Base-by-base conservation (phyloP, 2,888 invertebrate genomes). In the Eupelmus urozonus region DNA sequence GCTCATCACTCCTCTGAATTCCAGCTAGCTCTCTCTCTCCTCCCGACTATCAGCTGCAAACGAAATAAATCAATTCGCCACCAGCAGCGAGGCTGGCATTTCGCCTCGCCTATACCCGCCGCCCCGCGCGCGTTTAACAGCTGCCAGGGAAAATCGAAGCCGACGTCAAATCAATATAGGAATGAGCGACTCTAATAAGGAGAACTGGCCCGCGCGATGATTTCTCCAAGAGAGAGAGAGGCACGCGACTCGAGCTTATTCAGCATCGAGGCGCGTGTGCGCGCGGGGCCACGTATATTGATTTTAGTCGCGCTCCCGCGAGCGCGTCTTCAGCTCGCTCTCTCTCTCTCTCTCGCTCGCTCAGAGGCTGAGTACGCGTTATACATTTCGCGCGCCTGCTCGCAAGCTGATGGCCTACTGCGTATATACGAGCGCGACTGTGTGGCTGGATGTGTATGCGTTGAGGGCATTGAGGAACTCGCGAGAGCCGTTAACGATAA, bases 281-380 rank as follows among this genome's bases (percentile, higher is more conserved):
- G 2, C 45, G 16, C 16, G 45, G 13, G 13, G 13, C 45, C 45
- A 45, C 45, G 45, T 45, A 77, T 77, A 77, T 77, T 77, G 76
- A 77, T 77, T 77, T 77, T 77, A 71, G 76, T 29, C 76, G 71
- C 45, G 9, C 45, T 45, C 13, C 45, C 45, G 16, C 49, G 65
- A 27, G 29, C 29, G 55, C 65, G 49, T 2, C 9, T 27, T n/a
- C n/a, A n/a, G n/a, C n/a, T n/a, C n/a, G n/a, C n/a, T n/a, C n/a
- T n/a, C n/a, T n/a, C n/a, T n/a, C n/a, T n/a, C n/a, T n/a, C n/a
- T n/a, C n/a, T n/a, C n/a, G n/a, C n/a, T n/a, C n/a, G n/a, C n/a
- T n/a, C n/a, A n/a, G n/a, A n/a, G n/a, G n/a, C n/a, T n/a, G n/a
- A n/a, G n/a, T n/a, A 57, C 57, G n/a, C n/a, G n/a, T n/a, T n/a